phyloP scores from a whole-genome alignment of 2,797 vertebrate genomes.

The Choloepus didactylus region DNA sequence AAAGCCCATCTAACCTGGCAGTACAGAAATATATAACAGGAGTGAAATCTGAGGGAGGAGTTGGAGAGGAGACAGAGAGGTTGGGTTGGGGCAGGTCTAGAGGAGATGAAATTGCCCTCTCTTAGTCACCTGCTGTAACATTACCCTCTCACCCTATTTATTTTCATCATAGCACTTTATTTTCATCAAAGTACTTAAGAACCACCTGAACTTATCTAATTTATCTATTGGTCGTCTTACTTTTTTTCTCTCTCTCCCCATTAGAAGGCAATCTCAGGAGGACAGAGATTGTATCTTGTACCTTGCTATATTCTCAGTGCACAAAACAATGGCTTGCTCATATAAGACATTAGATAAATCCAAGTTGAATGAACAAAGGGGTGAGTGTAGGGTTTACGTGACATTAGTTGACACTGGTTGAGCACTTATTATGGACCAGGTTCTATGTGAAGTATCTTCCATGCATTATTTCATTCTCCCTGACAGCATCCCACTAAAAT shows the following conservation, averaged over 20 bases:
- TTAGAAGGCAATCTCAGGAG: background rate
- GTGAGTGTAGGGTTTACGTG: background rate
- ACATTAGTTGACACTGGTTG: background rate
- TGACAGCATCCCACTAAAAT: background rate
- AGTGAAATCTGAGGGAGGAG: background rate
- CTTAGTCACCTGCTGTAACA: background rate
- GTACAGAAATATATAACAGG: background rate
- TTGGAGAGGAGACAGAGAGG: background rate
- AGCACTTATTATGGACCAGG: background rate
- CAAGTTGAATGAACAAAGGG: background rate
- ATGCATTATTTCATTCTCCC: background rate
- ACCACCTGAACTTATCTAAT: background rate
- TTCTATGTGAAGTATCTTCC: rapidly evolving
- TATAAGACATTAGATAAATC: background rate
- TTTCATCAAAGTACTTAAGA: background rate
- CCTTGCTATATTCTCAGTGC: background rate
- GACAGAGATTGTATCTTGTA: background rate
- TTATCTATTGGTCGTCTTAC: background rate
- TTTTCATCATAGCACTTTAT: background rate
- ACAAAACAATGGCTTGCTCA: background rate
- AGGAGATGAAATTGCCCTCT: background rate
- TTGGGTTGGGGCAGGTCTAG: background rate
- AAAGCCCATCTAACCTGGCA: background rate
- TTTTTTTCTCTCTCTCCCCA: background rate
- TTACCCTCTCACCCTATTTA: background rate